Base-by-base conservation (phyloP, 2,888 invertebrate genomes). In the Panopea generosa region DNA sequence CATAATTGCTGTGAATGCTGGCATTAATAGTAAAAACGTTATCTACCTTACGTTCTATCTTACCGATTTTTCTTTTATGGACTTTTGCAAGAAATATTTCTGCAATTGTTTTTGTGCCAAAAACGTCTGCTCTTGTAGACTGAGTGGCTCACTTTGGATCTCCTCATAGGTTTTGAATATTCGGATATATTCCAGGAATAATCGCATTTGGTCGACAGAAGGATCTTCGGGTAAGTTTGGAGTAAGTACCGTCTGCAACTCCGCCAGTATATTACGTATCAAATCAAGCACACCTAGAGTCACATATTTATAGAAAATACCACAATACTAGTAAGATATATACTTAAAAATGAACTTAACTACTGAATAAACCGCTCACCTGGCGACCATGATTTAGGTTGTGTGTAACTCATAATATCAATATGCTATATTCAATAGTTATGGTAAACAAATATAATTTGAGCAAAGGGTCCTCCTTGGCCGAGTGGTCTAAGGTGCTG, bases 101-200 rank as follows among this genome's bases (percentile, higher is more conserved):
- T 80, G 80, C 6, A 80, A 61, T 49, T 80, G 80, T 53, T 77
- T 80, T 50, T 80, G 80, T 14, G 80, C 80, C 26, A 80, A 57
- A 33, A 80, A 80, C 11, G 80, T 80, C 27, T 80, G 80, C 45
- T 80, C 80, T 26, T 80, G 80, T 22, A 80, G 59, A 65, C 70
- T 77, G 1, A 80, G 55, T n/a, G 68, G 71, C 11, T 57, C 59
- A 1, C 47, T 62, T 4, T 27, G 27, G 0, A 50, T 53, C 2
- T 69, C 76, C 11, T 61, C 72, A 11, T 20, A 45, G 3, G 73
- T 27, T 26, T 66, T 73, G 45, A 80, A 80, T 2, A 74, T 33
- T 24, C 59, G 43, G 40, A 80, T 74, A 52, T 74, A 76, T 27
- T 69, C 67, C 18, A 80, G 55, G 45, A 72, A 80, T 11, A 70